Percentiles rank a stretch among this genome's conserved stretches.
Evolutionary conservation across 1,140 invertebrate genomes (phyloP).

Genomic region (Procambarus virginalis): DNA sequence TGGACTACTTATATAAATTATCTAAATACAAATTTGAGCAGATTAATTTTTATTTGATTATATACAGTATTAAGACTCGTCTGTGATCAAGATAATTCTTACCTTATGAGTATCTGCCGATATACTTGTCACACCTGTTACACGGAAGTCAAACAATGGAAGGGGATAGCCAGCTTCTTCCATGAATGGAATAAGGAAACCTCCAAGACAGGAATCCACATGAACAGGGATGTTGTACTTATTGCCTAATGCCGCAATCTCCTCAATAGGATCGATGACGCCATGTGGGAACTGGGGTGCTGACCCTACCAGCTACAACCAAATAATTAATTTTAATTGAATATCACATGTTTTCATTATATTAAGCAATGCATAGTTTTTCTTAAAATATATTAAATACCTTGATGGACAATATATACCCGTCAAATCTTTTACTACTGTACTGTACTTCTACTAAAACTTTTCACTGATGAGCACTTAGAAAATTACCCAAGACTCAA

Average conservation of each 20-base stretch:
- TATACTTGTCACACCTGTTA: conserved; percentile 94
- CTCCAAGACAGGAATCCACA: conserved; percentile 97
- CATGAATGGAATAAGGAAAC: conserved; percentile 96
- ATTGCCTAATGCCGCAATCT: conserved; percentile 87
- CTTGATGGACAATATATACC: too few relatives aligned
- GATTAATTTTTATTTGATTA: background rate
- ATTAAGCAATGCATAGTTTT: too few relatives aligned
- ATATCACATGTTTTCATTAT: background rate
- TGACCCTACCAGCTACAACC: conserved; percentile 90
- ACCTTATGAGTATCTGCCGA: conserved; percentile 97
- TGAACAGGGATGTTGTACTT: conserved; percentile 94
- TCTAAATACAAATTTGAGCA: too few relatives aligned
- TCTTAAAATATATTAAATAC: too few relatives aligned
- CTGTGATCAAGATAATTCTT: conserved; percentile 46
- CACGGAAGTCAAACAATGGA: conserved; percentile 70
- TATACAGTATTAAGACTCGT: background rate
- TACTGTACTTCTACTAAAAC: too few relatives aligned
- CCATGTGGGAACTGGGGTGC: conserved; percentile 98
- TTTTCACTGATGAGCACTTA: too few relatives aligned
- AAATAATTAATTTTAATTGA: conserved; percentile 31
- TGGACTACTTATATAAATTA: too few relatives aligned
- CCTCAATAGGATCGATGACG: conserved; percentile 92
- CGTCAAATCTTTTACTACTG: too few relatives aligned
- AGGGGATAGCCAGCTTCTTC: conserved; percentile 83
- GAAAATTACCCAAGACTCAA: too few relatives aligned